Conservation (phyloP, 2,888 invertebrate genomes). For the Schizotus pectinicornis region DNA sequence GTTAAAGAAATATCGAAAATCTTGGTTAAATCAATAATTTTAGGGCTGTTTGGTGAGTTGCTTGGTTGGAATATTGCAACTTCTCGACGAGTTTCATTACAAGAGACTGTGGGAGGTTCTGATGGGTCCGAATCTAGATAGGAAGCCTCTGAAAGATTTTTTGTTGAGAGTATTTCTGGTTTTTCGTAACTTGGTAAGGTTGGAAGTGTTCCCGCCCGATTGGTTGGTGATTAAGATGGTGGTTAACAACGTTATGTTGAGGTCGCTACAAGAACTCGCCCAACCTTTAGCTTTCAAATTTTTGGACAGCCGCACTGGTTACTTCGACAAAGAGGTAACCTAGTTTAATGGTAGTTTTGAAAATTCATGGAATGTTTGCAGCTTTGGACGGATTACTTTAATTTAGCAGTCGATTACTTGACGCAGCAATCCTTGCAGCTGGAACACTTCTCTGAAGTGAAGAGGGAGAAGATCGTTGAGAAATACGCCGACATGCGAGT, state of each 20-base stretch:
- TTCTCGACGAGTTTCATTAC: conserved; percentile 88
- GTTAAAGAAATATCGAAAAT: too few relatives aligned
- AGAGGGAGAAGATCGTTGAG: conserved; percentile 76
- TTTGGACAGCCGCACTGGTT: conserved; percentile 70
- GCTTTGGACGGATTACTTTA: conserved; percentile 77
- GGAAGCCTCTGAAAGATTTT: conserved; percentile 85
- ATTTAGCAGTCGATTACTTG: conserved; percentile 78
- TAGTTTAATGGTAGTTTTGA: conserved; percentile 4
- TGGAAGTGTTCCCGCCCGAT: conserved; percentile 83
- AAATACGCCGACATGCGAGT: conserved; percentile 91
- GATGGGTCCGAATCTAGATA: conserved; percentile 70
- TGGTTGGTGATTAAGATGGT: conserved; percentile 92
- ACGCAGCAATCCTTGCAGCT: conserved; percentile 82
- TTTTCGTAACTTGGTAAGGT: conserved; percentile 78
- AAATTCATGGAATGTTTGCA: conserved; percentile 41
- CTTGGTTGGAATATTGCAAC: conserved; percentile 81
- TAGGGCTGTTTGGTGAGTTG: conserved; percentile 88
- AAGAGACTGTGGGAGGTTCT: conserved; percentile 84
- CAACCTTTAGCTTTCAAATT: conserved; percentile 86
- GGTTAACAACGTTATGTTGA: conserved; percentile 83
- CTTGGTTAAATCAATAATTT: conserved; percentile 33
- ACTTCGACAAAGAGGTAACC: conserved; percentile 80
- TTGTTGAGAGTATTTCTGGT: conserved; percentile 81
- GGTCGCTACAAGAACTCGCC: conserved; percentile 85
- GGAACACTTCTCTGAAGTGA: conserved; percentile 81